Evolutionary conservation across 1,140 invertebrate species (phyloP).

Genomic region (Lanistes nyassanus): DNA sequence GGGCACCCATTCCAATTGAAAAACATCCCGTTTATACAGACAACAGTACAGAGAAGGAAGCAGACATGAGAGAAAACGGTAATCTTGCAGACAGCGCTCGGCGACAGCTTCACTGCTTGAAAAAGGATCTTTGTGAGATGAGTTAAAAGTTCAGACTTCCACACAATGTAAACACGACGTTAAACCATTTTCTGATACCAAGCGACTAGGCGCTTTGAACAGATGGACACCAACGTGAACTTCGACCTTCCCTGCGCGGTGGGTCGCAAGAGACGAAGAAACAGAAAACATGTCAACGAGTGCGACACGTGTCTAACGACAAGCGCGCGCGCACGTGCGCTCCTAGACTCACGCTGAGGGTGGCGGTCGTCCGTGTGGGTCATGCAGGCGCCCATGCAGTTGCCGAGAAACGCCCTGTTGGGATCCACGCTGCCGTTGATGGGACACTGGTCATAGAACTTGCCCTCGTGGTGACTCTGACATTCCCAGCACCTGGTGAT

Average conservation of each 20-base stretch:
- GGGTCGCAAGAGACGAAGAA: constrained; percentile 7
- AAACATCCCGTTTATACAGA: not conserved
- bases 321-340: not conserved
- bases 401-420: constrained; percentile 12
- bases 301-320: not conserved
- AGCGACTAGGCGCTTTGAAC: no score
- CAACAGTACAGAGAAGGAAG: not conserved
- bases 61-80: not conserved
- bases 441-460: constrained; percentile 24
- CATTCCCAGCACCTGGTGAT: constrained; percentile 20
- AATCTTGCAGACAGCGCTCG: not conserved
- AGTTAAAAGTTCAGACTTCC: no score
- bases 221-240: no score
- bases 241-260: no score
- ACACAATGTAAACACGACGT: no score
- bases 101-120: no score
- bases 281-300: not conserved
- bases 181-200: no score
- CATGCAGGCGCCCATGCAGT: constrained; percentile 28
- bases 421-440: constrained; percentile 13
- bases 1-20: no score
- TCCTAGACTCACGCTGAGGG: constrained; percentile 20
- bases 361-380: constrained; percentile 17
- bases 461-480: constrained; percentile 21
- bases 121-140: no score